Evolutionary conservation across 2,797 vertebrate species (phyloP), one percentile per base, ranked within the genome.

Genomic region (Poeciliopsis infans): DNA sequence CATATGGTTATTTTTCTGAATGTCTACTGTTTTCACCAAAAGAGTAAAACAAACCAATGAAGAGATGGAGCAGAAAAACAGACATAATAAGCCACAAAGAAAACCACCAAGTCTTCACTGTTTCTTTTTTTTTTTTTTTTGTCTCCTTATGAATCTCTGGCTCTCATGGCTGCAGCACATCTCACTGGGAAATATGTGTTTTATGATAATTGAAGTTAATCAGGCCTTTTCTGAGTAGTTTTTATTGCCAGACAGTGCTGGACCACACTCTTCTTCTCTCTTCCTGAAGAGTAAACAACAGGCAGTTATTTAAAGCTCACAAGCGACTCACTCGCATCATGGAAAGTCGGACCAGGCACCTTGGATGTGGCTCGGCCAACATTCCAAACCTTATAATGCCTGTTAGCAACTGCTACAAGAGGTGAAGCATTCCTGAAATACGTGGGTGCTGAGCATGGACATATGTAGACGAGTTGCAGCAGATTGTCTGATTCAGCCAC

Each of bases 301-400:
- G 74, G 51, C 77, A 12, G 86, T 92, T 96, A 96, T 96, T 96
- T 95, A 94, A 94, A 94, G 92, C 85, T 81, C 74, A 80, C 81
- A 81, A 83, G 87, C 85, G 86, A 94, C 93, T 90, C 86, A 15
- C 85, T 91, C 64, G 20, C 94, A 96, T 95, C 95, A 95, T 95
- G 95, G 95, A 95, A 96, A 95, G 91, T 94, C 75, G 10, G 81
- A 84, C 78, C 84, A 85, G 89, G 86, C 90, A 93, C 89, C 92
- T 94, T 84, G 57, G 91, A 92, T 89, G 91, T 85, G 85, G 84
- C 87, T 79, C 41, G 46, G 90, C 84, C 86, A 88, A 88, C 91
- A 94, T 95, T 94, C 93, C 93, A 79, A 83, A 74, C 84, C 83
- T 82, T 81, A 79, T 57, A 83, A 86, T 90, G 78, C 82, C 53